Percentiles rank a stretch among this genome's conserved stretches.
Evolutionary conservation across 2,113 vertebrate species (phyloP).

Genomic region (Triplophysa tibetana): DNA sequence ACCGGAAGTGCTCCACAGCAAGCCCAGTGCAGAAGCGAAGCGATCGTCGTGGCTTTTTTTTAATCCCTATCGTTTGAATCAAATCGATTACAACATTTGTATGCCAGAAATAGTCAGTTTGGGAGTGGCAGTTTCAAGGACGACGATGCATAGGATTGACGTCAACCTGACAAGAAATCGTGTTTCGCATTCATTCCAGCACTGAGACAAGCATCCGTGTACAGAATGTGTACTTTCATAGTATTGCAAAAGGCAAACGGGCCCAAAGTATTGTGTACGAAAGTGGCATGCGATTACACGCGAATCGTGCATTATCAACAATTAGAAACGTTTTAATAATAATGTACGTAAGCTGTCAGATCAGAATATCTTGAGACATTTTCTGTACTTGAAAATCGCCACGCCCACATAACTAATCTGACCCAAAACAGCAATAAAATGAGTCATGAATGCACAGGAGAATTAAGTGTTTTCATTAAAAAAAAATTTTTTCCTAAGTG

Average conservation of each 20-base stretch:
- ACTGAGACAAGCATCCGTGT: neutral
- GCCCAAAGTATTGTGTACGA: neutral
- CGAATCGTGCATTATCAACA: neutral
- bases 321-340: neutral
- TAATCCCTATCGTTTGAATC: neutral
- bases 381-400: neutral
- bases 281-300: neutral
- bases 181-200: neutral
- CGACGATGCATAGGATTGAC: neutral
- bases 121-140: too few species aligned
- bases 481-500: too few species aligned
- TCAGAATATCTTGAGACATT: neutral
- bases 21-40: too few species aligned
- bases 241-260: neutral
- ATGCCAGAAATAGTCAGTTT: neutral
- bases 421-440: neutral
- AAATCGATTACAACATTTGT: neutral
- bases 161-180: neutral
- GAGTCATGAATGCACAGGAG: neutral
- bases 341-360: neutral
- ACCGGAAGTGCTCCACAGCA: neutral
- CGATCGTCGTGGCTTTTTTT: neutral
- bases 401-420: constrained; percentile 36
- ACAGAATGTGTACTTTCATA: neutral
- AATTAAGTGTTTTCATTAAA: neutral